Evolutionary conservation across 1,140 invertebrate genomes (phyloP), one percentile per base, ranked within the genome.

Genomic region (Myzus persicae): DNA sequence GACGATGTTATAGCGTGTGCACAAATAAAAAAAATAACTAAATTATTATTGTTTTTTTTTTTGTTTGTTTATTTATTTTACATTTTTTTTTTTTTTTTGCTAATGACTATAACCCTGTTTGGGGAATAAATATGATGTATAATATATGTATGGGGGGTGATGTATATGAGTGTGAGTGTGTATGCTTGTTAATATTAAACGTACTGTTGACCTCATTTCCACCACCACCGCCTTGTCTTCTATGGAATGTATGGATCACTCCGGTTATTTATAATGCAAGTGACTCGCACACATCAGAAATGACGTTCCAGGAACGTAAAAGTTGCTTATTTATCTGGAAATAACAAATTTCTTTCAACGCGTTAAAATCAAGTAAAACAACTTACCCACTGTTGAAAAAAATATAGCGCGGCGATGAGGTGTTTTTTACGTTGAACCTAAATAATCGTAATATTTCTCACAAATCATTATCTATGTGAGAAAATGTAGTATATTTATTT

Each of bases 21-120:
- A 20, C 4, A 89, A 48, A 89, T 26, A 51, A 89, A 89, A 89
- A 89, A 54, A 90, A 90, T 42, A 59, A 40, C 14, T 42, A 67
- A 90, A 67, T 90, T 90, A 90, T 67, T 59, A 42, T 90, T 90
- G n/a, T 89, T 54, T 36, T 48, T 48, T 42, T 88, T 48, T 59
- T 67, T 67, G n/a, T n/a, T 24, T 89, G 48, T 48, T 48, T 26
- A 44, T 87, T 26, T 88, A n/a, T n/a, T n/a, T n/a, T n/a, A n/a
- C n/a, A n/a, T n/a, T n/a, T n/a, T n/a, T 46, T 46, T 89, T 38
- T 51, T 31, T 31, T 40, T n/a, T 7, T 40, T 42, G 24, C 26
- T 48, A 90, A 90, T 42, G 51, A 59, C 46, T 22, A n/a, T 76
- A 38, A 89, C 48, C 36, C 11, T 24, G 51, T 90, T 90, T 42